These are phyloP conservation scores for Prolemur simus DNA, from an alignment of 2,113 vertebrate species.

Conservation along the genomic window DNA sequence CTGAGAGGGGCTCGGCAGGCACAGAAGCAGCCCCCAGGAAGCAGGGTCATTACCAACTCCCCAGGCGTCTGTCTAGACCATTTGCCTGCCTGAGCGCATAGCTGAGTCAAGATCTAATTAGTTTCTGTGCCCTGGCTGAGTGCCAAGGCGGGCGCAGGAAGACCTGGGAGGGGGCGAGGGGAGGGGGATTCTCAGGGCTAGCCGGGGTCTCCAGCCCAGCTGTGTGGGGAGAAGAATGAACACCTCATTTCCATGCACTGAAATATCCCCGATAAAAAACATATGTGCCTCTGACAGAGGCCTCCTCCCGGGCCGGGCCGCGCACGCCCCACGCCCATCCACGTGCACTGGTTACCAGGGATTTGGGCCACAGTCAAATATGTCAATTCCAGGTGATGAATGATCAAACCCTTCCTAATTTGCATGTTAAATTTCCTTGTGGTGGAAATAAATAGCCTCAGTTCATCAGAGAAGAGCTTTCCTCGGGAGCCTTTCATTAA, in stretches of 20 bases:
- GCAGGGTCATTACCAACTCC: background rate
- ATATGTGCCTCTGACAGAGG: background rate
- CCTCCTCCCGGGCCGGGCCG: background rate
- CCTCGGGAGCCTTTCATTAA: slow-evolving; percentile 75
- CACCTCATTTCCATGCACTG: slow-evolving; percentile 8
- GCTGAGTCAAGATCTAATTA: background rate
- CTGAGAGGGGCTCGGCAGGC: background rate
- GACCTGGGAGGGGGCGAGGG: background rate
- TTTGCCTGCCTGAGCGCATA: background rate
- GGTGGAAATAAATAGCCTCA: slow-evolving; percentile 82
- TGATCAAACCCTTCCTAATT: slow-evolving; percentile 81
- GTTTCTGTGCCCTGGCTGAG: slow-evolving; percentile 49
- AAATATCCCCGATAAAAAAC: background rate
- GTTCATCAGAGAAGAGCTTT: slow-evolving; percentile 74
- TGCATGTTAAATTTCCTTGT: slow-evolving; percentile 83
- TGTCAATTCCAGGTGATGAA: slow-evolving; percentile 82
- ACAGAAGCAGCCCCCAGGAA: background rate
- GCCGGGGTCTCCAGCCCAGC: slow-evolving; percentile 60
- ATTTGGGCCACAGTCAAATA: slow-evolving; percentile 73
- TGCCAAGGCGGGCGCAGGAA: background rate
- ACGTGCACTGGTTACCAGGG: slow-evolving; percentile 55
- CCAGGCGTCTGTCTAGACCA: background rate
- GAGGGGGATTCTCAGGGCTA: background rate
- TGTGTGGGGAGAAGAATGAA: background rate
- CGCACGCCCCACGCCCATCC: background rate